Conservation (phyloP, 1,140 invertebrate genomes). For the Lethrus apterus region DNA sequence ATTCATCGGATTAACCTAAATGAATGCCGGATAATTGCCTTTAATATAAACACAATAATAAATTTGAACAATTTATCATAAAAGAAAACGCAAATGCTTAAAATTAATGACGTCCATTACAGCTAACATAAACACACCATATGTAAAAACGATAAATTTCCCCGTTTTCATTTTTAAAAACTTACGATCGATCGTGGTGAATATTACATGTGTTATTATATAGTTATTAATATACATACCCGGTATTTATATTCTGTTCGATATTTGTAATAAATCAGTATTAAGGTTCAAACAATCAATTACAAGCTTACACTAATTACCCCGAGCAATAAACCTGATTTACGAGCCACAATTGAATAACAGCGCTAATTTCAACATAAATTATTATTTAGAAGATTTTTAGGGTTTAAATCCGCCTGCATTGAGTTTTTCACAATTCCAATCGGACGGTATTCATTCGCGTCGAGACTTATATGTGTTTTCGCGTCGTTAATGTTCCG, state of each 20-base stretch:
- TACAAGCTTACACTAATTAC: constrained; percentile 32
- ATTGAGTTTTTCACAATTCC: constrained; percentile 18
- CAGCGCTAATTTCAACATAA: constrained; percentile 28
- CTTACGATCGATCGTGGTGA: no score
- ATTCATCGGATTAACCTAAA: no score
- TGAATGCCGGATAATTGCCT: no score
- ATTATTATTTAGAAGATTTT: constrained; percentile 29
- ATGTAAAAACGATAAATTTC: constrained; percentile 1
- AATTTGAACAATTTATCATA: no score
- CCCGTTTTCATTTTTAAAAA: no score
- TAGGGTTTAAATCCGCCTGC: constrained; percentile 22
- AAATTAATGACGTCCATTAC: constrained; percentile 2
- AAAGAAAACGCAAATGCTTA: not conserved
- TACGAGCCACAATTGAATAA: constrained; percentile 29
- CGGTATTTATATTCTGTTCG: constrained; percentile 15
- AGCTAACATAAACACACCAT: not conserved
- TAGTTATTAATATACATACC: constrained; percentile 13
- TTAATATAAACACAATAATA: no score
- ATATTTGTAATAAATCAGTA: constrained; percentile 30
- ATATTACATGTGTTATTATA: no score
- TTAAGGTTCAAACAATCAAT: constrained; percentile 34
- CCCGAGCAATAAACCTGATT: constrained; percentile 31
- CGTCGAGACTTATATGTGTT: no score
- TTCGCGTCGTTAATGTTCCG: no score
- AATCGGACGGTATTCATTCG: no score